phyloP scores from a whole-genome alignment of 1,140 invertebrate species.

The Drosophila pectinifera region DNA sequence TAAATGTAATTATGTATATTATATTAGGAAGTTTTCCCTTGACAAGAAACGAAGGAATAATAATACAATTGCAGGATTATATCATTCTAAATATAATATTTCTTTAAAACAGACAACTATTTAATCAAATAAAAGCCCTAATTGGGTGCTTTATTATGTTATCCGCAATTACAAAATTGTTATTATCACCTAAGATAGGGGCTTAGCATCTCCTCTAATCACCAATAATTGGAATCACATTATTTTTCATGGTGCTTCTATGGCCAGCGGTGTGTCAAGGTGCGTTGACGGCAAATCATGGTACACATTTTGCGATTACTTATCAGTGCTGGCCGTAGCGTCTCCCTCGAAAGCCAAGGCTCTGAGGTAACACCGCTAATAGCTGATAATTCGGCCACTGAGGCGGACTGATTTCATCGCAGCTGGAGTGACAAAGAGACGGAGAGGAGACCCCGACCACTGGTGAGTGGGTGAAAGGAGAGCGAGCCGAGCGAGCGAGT shows the following conservation, averaged over 20 bases:
- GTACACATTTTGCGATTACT: constrained; percentile 45
- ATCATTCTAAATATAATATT: too few relatives aligned
- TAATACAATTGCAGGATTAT: too few relatives aligned
- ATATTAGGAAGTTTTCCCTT: too few relatives aligned
- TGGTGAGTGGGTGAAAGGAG: constrained; percentile 28
- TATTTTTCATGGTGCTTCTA: constrained; percentile 21
- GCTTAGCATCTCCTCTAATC: constrained; percentile 12
- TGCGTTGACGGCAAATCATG: constrained; percentile 22
- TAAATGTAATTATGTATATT: background rate
- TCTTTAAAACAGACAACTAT: too few relatives aligned
- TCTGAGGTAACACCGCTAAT: constrained; percentile 64
- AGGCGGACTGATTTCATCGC: constrained; percentile 44
- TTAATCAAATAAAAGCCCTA: constrained; percentile 1
- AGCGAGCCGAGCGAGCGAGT: constrained; percentile 11
- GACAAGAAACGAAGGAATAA: too few relatives aligned
- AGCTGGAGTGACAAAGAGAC: constrained; percentile 5
- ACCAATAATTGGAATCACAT: constrained; percentile 3
- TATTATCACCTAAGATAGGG: background rate
- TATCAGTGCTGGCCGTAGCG: constrained; percentile 62
- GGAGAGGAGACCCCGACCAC: background rate
- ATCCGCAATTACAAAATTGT: background rate
- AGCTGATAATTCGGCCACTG: constrained; percentile 67
- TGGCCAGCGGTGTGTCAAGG: constrained; percentile 5
- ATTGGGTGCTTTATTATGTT: constrained; percentile 3
- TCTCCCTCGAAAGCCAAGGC: constrained; percentile 27